Conservation (phyloP, 1,140 invertebrate genomes). For the Lasioglossum baleicum region DNA sequence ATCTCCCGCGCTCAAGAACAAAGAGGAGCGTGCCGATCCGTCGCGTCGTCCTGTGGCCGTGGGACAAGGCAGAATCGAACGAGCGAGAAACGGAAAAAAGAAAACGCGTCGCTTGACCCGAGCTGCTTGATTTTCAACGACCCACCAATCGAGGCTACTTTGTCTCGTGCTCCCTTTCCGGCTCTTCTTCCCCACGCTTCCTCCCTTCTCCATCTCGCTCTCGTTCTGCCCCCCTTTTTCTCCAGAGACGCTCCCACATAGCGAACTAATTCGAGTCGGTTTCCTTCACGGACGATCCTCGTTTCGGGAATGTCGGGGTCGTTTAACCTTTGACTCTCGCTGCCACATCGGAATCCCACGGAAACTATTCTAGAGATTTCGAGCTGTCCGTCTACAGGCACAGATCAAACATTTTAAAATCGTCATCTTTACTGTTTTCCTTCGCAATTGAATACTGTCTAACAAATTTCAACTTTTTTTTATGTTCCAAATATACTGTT, state of each 20-base stretch:
- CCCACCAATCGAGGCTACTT: constrained; percentile 35
- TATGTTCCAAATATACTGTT: too few relatives aligned
- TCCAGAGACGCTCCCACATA: background rate
- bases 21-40: background rate
- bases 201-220: background rate
- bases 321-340: constrained; percentile 32
- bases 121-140: constrained; percentile 33
- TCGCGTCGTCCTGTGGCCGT: too few relatives aligned
- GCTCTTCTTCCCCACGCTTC: too few relatives aligned
- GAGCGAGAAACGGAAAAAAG: constrained; percentile 2
- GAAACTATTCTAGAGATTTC: constrained; percentile 15
- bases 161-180: background rate
- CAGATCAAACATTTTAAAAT: too few relatives aligned
- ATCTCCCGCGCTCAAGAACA: background rate
- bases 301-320: constrained; percentile 31
- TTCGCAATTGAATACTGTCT: too few relatives aligned
- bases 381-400: background rate
- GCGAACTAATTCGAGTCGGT: background rate
- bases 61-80: too few relatives aligned
- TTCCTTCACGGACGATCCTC: constrained; percentile 23
- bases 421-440: too few relatives aligned
- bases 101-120: background rate
- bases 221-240: background rate
- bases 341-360: constrained; percentile 13
- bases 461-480: too few relatives aligned